Evolutionary conservation across 2,113 vertebrate species (phyloP).

Genomic region (Meriones unguiculatus): DNA sequence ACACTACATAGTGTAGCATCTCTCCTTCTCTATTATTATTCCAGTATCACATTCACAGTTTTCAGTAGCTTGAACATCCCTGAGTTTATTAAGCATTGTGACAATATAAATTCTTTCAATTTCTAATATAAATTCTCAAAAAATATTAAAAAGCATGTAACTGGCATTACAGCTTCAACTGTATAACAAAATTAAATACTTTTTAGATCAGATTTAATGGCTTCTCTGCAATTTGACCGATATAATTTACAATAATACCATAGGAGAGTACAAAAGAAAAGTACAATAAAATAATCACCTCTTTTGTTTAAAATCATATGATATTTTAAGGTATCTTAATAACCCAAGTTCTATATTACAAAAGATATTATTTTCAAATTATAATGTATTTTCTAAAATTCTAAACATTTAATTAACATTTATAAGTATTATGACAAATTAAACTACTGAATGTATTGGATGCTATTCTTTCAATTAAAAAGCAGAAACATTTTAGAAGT

Average conservation of each 20-base stretch:
- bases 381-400: background rate
- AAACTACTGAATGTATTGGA: rapidly evolving
- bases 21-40: background rate
- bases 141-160: background rate
- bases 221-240: background rate
- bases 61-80: background rate
- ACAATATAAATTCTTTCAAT: background rate
- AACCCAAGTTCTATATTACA: background rate
- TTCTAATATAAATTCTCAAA: background rate
- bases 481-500: background rate
- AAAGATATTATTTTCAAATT: background rate
- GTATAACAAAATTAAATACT: background rate
- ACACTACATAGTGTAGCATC: background rate
- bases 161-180: background rate
- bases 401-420: background rate
- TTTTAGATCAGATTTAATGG: background rate
- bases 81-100: background rate
- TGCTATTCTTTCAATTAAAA: background rate
- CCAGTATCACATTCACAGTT: background rate
- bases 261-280: background rate
- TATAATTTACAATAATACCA: background rate
- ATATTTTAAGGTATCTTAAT: background rate
- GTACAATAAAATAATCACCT: background rate
- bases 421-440: background rate
- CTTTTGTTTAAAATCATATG: background rate